Conservation (phyloP, 2,113 vertebrate genomes). For the Alouatta palliata region DNA sequence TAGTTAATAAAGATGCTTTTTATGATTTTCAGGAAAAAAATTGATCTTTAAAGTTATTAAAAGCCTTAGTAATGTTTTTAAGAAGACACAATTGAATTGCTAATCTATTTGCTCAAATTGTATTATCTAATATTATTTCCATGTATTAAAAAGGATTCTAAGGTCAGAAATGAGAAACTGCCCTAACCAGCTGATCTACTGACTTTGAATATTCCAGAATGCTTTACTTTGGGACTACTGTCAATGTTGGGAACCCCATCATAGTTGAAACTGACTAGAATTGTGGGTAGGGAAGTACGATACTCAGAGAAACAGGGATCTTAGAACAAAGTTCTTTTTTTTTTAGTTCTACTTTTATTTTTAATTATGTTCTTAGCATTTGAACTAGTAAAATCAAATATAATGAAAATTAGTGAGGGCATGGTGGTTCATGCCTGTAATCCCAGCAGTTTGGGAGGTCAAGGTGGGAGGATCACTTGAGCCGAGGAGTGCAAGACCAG, state of each 20-base stretch:
- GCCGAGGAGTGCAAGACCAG: too few relatives aligned
- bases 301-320: not conserved
- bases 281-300: not conserved
- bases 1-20: not conserved
- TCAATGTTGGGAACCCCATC: not conserved
- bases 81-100: constrained; percentile 15
- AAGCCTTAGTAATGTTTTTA: not conserved
- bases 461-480: too few relatives aligned
- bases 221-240: not conserved
- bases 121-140: constrained; percentile 19
- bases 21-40: not conserved
- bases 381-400: not conserved
- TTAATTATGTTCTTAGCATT: not conserved
- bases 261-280: not conserved
- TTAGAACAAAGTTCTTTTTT: not conserved
- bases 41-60: constrained; percentile 21
- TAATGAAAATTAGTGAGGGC: not conserved
- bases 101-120: constrained; percentile 45
- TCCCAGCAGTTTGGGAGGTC: too few relatives aligned
- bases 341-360: not conserved
- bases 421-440: too few relatives aligned
- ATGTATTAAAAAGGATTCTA: constrained; percentile 48
- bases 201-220: constrained; percentile 15
- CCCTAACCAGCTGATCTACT: constrained; percentile 12
- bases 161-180: constrained; percentile 19